Evolutionary conservation across 1,140 invertebrate species (phyloP).

Genomic region (Amphibalanus amphitrite): DNA sequence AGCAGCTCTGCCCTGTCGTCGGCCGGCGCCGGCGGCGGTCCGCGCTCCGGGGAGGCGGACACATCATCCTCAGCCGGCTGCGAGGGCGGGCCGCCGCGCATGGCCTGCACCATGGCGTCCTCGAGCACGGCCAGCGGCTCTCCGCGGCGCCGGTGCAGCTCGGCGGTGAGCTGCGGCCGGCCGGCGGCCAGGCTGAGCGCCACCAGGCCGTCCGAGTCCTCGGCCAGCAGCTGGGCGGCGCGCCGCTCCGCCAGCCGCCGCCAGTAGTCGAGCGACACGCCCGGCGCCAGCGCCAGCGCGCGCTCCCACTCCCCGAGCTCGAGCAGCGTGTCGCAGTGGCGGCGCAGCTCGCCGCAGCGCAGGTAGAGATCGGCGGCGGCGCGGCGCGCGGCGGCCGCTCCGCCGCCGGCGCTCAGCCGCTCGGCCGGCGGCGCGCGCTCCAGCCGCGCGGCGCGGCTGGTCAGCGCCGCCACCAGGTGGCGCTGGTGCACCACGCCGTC

Average conservation of each 20-base stretch:
- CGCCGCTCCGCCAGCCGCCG: constrained; percentile 27
- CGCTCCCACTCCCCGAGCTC: constrained; percentile 31
- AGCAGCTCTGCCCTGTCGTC: background rate
- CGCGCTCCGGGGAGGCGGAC: background rate
- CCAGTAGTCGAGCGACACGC: constrained; percentile 31
- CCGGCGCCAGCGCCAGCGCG: constrained; percentile 30
- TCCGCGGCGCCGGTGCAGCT: too few relatives aligned
- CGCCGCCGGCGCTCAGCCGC: constrained; percentile 8
- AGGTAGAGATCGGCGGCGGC: constrained; percentile 21
- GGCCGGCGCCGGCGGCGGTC: background rate
- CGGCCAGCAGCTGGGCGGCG: constrained; percentile 4
- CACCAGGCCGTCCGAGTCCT: too few relatives aligned
- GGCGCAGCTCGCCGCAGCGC: constrained; percentile 28
- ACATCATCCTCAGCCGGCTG: too few relatives aligned
- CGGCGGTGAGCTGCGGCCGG: too few relatives aligned
- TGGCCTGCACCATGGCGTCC: too few relatives aligned
- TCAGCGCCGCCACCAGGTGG: constrained; percentile 25
- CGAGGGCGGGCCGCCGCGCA: too few relatives aligned
- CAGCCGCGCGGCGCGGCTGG: constrained; percentile 29
- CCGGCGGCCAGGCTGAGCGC: too few relatives aligned
- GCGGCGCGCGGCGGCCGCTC: constrained; percentile 17
- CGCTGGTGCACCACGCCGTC: constrained; percentile 29
- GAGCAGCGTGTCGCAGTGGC: constrained; percentile 32
- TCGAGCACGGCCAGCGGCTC: too few relatives aligned
- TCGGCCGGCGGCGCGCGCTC: constrained; percentile 25